Evolutionary conservation across 2,888 invertebrate species (phyloP), one percentile per base, ranked within the genome.

Genomic region (Chymomyza fuscimana): DNA sequence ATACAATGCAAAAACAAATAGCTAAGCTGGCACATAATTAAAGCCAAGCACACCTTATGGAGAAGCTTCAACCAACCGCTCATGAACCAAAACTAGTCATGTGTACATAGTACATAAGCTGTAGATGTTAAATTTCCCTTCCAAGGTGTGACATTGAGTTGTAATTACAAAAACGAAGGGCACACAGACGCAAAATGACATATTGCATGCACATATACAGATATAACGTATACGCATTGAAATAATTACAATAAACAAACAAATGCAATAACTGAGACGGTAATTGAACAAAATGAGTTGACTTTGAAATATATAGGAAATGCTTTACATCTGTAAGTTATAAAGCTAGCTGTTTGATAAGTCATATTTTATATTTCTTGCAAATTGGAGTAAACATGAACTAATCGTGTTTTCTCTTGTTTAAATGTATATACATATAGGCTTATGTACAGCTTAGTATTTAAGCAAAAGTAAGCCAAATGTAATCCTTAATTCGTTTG

Each of bases 251-350:
- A 73, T 61, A 66, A 63, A 70, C 65, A 76, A 76, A 66, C 65
- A 76, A 78, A 72, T 70, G 79, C 79, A 67, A 80, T 78, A 19
- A 9, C 16, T 80, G 66, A 62, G 69, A 40, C 3, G 4, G 4
- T 40, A 40, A 12, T 12, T 40, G 5, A 12, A 40, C 12, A 40
- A 12, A 12, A 12, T 40, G 40, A 5, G 12, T 40, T 40, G 40
- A 5, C 40, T 10, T 40, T 40, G 64, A 7, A 10, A 40, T 2
- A 10, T 9, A 40, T 40, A 40, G 32, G 32, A 32, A 32, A 46
- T 46, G 40, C 12, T 46, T 12, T 46, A 12, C 12, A 46, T 36
- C 4, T 36, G 4, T 36, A 36, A 36, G 36, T 36, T 9, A 9
- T 36, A 9, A 32, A 3, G 19, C 19, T 19, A 19, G 19, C 19